Evolutionary conservation across 92 coral and sea anemone genomes (phyloP).

Genomic region (Zoanthus sociatus): DNA sequence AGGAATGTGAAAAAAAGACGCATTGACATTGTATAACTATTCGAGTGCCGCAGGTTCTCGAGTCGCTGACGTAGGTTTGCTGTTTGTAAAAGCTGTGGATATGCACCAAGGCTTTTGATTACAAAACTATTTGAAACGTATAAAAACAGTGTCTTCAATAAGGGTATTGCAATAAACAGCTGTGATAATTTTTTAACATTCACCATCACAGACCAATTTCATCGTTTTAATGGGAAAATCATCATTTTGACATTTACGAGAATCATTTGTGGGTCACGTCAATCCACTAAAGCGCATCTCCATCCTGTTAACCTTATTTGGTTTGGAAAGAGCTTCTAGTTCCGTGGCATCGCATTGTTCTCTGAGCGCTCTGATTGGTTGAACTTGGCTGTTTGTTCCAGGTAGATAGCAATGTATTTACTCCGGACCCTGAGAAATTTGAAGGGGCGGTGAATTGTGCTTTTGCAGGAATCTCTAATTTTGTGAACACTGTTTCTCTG

Average conservation of each 20-base stretch:
- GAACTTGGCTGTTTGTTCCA: constrained; percentile 39
- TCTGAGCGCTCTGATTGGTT: constrained; percentile 71
- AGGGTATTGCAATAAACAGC: too few relatives aligned
- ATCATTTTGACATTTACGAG: neutral
- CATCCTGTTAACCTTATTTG: constrained; percentile 41
- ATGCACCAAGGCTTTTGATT: too few relatives aligned
- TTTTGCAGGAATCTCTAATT: neutral
- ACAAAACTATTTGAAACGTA: too few relatives aligned
- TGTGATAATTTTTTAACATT: too few relatives aligned
- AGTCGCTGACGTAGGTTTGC: too few relatives aligned
- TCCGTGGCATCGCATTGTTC: constrained; percentile 45
- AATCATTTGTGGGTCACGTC: neutral
- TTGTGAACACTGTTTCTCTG: constrained; percentile 14
- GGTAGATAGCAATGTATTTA: constrained; percentile 42
- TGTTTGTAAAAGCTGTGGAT: too few relatives aligned
- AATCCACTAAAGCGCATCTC: constrained; percentile 20
- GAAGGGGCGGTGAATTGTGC: constrained; percentile 43
- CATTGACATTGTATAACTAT: too few relatives aligned
- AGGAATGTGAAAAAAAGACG: too few relatives aligned
- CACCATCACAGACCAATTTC: too few relatives aligned
- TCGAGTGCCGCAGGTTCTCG: too few relatives aligned
- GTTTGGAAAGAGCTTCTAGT: constrained; percentile 14
- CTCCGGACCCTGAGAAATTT: constrained; percentile 44
- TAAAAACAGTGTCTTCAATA: too few relatives aligned
- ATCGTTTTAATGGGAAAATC: too few relatives aligned